Evolutionary conservation across 2,888 invertebrate genomes (phyloP).

Genomic region (Gisinianus flammeolus): DNA sequence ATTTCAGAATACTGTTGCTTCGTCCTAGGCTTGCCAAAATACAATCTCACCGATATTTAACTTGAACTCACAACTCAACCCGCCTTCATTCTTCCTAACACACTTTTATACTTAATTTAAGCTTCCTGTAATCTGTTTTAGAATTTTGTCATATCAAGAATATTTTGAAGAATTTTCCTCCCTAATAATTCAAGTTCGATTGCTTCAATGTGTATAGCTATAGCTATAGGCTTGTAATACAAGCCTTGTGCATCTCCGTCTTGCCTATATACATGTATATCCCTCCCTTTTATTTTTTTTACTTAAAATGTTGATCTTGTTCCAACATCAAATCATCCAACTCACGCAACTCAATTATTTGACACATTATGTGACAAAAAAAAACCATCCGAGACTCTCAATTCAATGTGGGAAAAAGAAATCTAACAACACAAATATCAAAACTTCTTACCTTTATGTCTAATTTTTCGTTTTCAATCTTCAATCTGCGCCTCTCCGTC

Average conservation of each 20-base stretch:
- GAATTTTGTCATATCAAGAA: background rate
- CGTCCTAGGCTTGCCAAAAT: slow-evolving; percentile 28
- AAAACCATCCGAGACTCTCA: slow-evolving; percentile 10
- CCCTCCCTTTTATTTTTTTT: too few relatives aligned
- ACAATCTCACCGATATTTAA: slow-evolving; percentile 34
- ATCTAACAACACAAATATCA: background rate
- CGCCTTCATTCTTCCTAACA: background rate
- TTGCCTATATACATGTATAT: background rate
- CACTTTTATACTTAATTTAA: slow-evolving; percentile 4
- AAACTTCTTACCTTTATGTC: slow-evolving; percentile 81
- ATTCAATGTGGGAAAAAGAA: background rate
- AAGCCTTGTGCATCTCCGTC: background rate
- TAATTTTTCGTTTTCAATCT: slow-evolving; percentile 85
- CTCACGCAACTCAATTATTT: background rate
- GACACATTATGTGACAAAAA: background rate
- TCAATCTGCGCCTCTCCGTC: slow-evolving; percentile 79
- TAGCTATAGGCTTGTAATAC: background rate
- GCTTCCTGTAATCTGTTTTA: background rate
- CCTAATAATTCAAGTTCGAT: background rate
- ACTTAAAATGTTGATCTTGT: too few relatives aligned
- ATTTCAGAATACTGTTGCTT: slow-evolving; percentile 4
- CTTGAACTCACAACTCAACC: background rate
- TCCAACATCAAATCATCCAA: background rate
- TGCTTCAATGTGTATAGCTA: background rate
- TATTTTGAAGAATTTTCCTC: too few relatives aligned